phyloP scores from a whole-genome alignment of 2,797 vertebrate species.

The Clarias platycephalus region DNA sequence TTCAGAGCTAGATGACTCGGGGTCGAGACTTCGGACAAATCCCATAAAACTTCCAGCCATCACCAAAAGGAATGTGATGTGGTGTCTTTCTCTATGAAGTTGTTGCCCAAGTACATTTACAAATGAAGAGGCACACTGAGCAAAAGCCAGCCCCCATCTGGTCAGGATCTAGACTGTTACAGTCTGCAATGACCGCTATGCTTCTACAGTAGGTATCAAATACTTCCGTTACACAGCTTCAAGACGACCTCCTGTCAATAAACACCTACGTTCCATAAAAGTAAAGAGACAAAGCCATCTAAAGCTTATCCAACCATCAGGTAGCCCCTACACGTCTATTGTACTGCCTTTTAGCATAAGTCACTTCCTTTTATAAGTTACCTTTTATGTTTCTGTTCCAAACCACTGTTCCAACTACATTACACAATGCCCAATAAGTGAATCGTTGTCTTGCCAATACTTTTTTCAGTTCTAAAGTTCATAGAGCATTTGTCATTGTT shows the following conservation, averaged over 20 bases:
- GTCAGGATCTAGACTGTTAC: constrained; percentile 17
- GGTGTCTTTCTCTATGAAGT: not conserved
- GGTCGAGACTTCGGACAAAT: constrained; percentile 43
- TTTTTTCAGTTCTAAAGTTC: constrained; percentile 15
- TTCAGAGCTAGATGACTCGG: constrained; percentile 21
- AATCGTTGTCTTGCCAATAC: constrained; percentile 29
- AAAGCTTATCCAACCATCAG: not conserved
- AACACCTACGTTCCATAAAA: not conserved
- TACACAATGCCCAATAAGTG: not conserved
- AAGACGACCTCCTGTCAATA: not conserved
- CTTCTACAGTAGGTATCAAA: constrained; percentile 9
- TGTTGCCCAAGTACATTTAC: constrained; percentile 2
- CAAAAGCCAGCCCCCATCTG: not conserved
- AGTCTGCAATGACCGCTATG: constrained; percentile 5
- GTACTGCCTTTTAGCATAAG: not conserved
- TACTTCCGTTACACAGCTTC: constrained; percentile 15
- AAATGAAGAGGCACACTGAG: constrained; percentile 36
- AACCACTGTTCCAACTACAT: not conserved
- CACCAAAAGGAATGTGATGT: constrained; percentile 60
- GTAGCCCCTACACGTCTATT: not conserved
- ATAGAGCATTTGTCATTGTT: constrained; percentile 12
- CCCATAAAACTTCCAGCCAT: constrained; percentile 55
- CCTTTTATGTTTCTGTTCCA: constrained; percentile 6
- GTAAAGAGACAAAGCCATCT: not conserved
- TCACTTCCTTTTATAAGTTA: constrained; percentile 9